A percentile compares a stretch with the other conserved stretches of the same genome.
These are phyloP conservation scores for Acronicta leporina DNA, from an alignment of 2,888 invertebrate genomes.

Conservation along the genomic window DNA sequence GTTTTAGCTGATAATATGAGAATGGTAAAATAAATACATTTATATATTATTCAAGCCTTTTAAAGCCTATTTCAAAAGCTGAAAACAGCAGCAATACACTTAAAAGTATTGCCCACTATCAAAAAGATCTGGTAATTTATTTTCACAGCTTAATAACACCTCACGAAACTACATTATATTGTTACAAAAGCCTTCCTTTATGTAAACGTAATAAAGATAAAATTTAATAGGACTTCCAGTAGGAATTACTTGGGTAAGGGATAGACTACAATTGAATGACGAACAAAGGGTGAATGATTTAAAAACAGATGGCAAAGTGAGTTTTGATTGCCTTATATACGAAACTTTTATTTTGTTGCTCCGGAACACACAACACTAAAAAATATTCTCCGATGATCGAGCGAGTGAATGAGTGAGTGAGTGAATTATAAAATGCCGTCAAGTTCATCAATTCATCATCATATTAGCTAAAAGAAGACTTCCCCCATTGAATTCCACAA, in stretches of 20 bases:
- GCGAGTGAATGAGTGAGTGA: too few relatives aligned
- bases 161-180: conserved; percentile 42
- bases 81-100: conserved; percentile 18
- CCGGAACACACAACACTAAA: too few relatives aligned
- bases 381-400: too few relatives aligned
- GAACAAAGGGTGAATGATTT: conserved; percentile 38
- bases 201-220: conserved; percentile 63
- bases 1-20: too few relatives aligned
- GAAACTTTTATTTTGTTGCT: too few relatives aligned
- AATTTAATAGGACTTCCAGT: conserved; percentile 57
- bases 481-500: too few relatives aligned
- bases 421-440: too few relatives aligned
- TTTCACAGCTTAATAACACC: conserved; percentile 52
- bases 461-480: too few relatives aligned
- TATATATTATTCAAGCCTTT: too few relatives aligned
- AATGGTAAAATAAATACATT: too few relatives aligned
- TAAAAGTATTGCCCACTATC: conserved; percentile 41
- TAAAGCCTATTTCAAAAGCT: too few relatives aligned
- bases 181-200: conserved; percentile 57
- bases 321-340: conserved; percentile 10
- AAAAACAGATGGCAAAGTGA: conserved; percentile 23
- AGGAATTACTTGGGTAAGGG: conserved; percentile 53
- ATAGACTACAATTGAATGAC: conserved; percentile 54
- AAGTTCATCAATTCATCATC: too few relatives aligned
- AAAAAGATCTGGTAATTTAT: conserved; percentile 52